phyloP scores from a whole-genome alignment of 1,140 invertebrate species.

The Carcinoscorpius rotundicauda region DNA sequence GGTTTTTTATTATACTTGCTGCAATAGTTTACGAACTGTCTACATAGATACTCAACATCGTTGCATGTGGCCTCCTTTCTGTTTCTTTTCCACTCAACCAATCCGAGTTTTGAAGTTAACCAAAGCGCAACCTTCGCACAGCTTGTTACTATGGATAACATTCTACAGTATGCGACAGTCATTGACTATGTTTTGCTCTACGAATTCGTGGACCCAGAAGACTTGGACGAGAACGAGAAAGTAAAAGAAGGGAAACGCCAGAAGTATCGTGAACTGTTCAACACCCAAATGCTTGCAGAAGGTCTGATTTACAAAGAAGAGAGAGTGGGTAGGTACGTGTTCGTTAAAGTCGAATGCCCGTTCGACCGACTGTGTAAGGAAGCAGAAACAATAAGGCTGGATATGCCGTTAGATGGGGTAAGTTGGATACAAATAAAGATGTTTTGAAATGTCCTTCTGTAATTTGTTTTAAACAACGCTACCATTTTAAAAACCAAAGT shows the following conservation, averaged over 20 bases:
- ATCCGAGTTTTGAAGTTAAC: too few species aligned
- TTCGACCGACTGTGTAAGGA: constrained; percentile 30
- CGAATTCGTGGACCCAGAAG: constrained; percentile 6
- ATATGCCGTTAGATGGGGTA: constrained; percentile 31
- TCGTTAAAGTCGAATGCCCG: constrained; percentile 29
- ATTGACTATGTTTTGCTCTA: constrained; percentile 14
- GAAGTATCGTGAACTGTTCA: constrained; percentile 19
- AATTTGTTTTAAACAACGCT: too few species aligned
- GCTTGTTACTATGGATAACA: too few species aligned
- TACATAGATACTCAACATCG: too few species aligned
- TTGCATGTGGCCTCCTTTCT: too few species aligned
- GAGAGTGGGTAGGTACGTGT: constrained; percentile 27
- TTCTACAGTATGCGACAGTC: background rate
- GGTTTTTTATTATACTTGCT: too few species aligned
- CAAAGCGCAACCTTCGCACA: too few species aligned
- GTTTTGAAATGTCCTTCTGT: too few species aligned
- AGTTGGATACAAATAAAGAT: too few species aligned
- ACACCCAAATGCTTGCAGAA: constrained; percentile 22
- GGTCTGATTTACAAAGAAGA: constrained; percentile 23
- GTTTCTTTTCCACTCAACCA: too few species aligned
- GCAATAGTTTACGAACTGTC: too few species aligned
- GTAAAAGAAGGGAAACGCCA: background rate
- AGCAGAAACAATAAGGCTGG: constrained; percentile 31
- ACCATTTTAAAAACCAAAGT: too few species aligned
- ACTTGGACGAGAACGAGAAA: background rate